phyloP scores from a whole-genome alignment of 2,797 vertebrate species.

The Acanthurus tractus region DNA sequence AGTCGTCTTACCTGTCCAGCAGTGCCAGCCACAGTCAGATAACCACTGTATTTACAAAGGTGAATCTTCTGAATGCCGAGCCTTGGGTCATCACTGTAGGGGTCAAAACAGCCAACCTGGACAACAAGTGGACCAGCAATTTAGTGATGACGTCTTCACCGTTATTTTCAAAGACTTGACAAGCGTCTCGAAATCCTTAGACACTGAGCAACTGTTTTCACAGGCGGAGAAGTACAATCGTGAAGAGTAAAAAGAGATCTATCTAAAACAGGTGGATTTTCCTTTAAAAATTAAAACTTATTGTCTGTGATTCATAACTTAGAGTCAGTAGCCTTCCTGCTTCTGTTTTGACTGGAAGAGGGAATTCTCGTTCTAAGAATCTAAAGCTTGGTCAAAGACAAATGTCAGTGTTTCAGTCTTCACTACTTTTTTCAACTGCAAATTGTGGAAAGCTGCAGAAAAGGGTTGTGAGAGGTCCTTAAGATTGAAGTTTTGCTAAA shows the following conservation, averaged over 20 bases:
- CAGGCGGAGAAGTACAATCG: not conserved
- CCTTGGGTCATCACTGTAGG: constrained; percentile 98
- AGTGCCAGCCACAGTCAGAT: constrained; percentile 95
- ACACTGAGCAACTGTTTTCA: not conserved
- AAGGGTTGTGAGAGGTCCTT: not conserved
- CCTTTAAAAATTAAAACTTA: not conserved
- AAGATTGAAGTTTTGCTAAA: not conserved
- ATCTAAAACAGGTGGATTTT: no score
- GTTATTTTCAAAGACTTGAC: not conserved
- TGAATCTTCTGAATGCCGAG: constrained; percentile 99
- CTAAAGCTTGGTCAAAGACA: no score
- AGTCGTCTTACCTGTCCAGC: constrained; percentile 92
- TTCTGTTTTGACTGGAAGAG: no score
- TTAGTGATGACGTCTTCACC: not conserved
- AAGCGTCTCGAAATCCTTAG: not conserved
- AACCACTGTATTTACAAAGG: constrained; percentile 98
- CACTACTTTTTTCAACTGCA: no score
- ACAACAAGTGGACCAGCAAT: not conserved
- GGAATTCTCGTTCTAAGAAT: no score
- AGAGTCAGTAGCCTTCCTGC: not conserved
- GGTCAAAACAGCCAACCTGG: constrained; percentile 97
- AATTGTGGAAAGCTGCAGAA: not conserved
- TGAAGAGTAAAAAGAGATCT: not conserved
- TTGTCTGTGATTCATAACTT: not conserved
- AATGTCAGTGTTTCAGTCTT: no score